Conservation (phyloP, 1,140 invertebrate genomes). For the Temnothorax curvispinosus region DNA sequence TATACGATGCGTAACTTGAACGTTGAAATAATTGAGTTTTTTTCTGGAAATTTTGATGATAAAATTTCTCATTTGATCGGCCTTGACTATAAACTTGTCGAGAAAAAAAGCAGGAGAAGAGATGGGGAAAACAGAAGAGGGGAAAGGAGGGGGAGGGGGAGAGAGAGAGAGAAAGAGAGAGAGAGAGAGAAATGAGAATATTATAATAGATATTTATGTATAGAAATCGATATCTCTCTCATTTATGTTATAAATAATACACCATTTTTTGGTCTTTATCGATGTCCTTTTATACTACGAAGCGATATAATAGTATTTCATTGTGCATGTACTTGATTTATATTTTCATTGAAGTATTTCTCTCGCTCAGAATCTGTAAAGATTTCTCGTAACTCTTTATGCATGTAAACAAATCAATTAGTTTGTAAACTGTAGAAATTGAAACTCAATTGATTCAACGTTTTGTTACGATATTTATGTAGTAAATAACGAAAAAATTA, state of each 20-base stretch:
- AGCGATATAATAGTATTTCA: conserved; percentile 42
- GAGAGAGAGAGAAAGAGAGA: too few relatives aligned
- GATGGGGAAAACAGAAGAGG: not conserved
- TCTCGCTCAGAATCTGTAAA: not conserved
- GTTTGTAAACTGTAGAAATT: conserved; percentile 30
- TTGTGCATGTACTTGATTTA: conserved; percentile 28
- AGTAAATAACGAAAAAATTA: conserved; percentile 70
- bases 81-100: not conserved
- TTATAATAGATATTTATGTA: conserved; percentile 33
- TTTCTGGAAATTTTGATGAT: not conserved
- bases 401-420: conserved; percentile 25
- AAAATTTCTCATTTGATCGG: not conserved
- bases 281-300: conserved; percentile 34
- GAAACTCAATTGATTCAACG: conserved; percentile 77
- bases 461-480: conserved; percentile 55
- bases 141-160: too few relatives aligned
- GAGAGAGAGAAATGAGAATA: not conserved
- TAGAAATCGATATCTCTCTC: conserved; percentile 30
- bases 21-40: conserved; percentile 56
- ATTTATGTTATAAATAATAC: conserved; percentile 44
- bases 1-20: conserved; percentile 37
- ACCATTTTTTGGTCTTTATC: conserved; percentile 42
- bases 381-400: conserved; percentile 8
- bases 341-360: not conserved
- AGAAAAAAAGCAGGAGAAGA: not conserved